Percentiles rank a stretch among this genome's conserved stretches.
These are phyloP conservation scores for Megastigmus dorsalis DNA, from an alignment of 2,888 invertebrate genomes.

Conservation along the genomic window DNA sequence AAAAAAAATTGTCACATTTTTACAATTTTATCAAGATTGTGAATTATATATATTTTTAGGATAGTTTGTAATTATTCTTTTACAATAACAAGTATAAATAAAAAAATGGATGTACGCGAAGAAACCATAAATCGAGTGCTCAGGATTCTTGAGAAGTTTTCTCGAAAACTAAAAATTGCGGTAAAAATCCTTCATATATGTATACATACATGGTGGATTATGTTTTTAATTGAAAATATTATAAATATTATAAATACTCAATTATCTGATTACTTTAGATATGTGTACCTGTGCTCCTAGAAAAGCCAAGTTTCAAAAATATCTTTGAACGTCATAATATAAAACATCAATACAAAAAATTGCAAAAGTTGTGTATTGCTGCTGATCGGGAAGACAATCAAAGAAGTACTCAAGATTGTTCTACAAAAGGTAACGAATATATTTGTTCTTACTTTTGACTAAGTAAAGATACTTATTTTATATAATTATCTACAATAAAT, in stretches of 20 bases:
- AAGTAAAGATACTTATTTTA: not conserved
- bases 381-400: not conserved
- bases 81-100: not conserved
- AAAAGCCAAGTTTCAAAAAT: slow-evolving; percentile 2
- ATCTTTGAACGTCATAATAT: not conserved
- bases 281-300: slow-evolving; percentile 32
- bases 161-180: slow-evolving; percentile 48
- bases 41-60: no score
- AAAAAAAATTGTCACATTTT: no score
- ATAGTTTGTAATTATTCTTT: no score
- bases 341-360: not conserved
- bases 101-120: slow-evolving; percentile 42
- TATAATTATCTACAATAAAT: no score
- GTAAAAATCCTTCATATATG: no score
- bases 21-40: no score
- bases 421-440: no score
- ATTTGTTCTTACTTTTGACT: no score
- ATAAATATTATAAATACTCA: not conserved
- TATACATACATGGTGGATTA: not conserved
- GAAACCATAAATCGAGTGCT: slow-evolving; percentile 47
- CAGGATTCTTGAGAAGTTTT: slow-evolving; percentile 43
- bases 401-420: not conserved
- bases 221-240: not conserved
- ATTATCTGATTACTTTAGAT: slow-evolving; percentile 19
- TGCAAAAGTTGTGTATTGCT: slow-evolving; percentile 7